A percentile compares a stretch with the other conserved stretches of the same genome.
phyloP scores from a whole-genome alignment of 2,113 vertebrate genomes.

The Tyrannus savana region DNA sequence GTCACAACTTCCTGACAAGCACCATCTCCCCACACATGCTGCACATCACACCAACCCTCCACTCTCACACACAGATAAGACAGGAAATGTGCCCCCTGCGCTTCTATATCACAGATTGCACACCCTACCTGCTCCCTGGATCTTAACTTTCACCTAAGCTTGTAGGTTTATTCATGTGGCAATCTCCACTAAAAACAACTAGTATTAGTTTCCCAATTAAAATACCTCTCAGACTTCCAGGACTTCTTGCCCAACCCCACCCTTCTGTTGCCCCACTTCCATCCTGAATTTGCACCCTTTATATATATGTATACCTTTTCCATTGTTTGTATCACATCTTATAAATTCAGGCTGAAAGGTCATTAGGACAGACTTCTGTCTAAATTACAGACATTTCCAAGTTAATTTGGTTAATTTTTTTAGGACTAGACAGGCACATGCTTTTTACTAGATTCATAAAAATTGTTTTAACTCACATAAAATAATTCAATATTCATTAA shows the following conservation, averaged over 20 bases:
- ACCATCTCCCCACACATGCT: accelerated
- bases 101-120: not conserved
- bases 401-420: slow-evolving; percentile 11
- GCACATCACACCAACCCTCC: not conserved
- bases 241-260: not conserved
- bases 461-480: not conserved
- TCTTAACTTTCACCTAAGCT: not conserved
- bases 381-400: not conserved
- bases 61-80: not conserved
- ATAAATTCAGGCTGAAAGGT: not conserved
- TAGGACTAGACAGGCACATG: not conserved
- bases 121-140: not conserved
- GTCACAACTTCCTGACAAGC: not conserved
- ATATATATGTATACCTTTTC: not conserved
- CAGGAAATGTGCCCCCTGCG: not conserved
- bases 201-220: not conserved
- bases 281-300: not conserved
- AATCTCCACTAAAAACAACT: not conserved
- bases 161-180: not conserved
- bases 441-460: not conserved
- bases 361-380: not conserved
- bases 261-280: not conserved
- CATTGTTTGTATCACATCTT: not conserved
- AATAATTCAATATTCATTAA: not conserved
- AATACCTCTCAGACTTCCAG: not conserved